Conservation (phyloP, 2,113 vertebrate species). For the Galeopterus variegatus region DNA sequence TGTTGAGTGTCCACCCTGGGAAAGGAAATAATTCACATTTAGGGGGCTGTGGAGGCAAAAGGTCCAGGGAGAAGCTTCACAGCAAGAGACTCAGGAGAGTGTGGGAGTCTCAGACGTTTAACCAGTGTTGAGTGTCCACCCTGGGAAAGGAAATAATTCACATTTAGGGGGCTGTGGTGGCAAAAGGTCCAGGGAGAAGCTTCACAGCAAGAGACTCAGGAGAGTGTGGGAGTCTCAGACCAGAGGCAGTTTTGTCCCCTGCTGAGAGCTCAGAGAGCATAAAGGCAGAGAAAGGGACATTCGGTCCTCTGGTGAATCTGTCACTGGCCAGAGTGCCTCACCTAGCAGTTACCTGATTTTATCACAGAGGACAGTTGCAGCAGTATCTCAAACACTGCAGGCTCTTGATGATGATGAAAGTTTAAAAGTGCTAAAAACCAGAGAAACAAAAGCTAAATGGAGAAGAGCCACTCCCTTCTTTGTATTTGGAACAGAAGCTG, state of each 20-base stretch:
- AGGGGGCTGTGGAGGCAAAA: too few species aligned
- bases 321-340: background rate
- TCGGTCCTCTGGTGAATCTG: background rate
- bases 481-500: conserved; percentile 6
- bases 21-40: background rate
- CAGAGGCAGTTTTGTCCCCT: background rate
- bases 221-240: background rate
- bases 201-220: background rate
- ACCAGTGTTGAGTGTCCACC: background rate
- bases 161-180: background rate
- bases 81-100: background rate
- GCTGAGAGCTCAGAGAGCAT: background rate
- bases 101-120: background rate
- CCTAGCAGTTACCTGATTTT: background rate
- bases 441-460: background rate
- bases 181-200: too few species aligned
- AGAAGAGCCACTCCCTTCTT: background rate
- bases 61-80: too few species aligned
- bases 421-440: background rate
- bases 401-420: background rate
- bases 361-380: background rate
- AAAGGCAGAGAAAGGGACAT: background rate
- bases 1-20: background rate
- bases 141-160: background rate
- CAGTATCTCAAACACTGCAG: background rate